Evolutionary conservation across 2,888 invertebrate genomes (phyloP).

Genomic region (Agonopterix arenella): DNA sequence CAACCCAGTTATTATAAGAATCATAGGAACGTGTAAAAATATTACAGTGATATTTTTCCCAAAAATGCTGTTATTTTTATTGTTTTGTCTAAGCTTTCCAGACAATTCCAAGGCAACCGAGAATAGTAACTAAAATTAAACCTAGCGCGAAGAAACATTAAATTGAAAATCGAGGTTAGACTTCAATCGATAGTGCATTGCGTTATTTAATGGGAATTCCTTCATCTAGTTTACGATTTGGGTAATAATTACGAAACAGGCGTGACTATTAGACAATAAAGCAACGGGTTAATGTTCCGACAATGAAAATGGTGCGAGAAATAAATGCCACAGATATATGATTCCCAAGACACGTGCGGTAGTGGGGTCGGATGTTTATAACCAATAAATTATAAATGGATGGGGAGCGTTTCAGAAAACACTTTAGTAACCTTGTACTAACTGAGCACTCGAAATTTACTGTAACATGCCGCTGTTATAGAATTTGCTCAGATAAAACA

Average conservation of each 20-base stretch:
- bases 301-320: constrained; percentile 38
- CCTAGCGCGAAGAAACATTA: neutral
- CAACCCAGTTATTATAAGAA: too few species aligned
- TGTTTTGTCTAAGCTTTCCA: too few species aligned
- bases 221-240: constrained; percentile 40
- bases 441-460: neutral
- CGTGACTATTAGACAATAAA: constrained; percentile 50
- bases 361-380: constrained; percentile 36
- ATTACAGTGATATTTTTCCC: too few species aligned
- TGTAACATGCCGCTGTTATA: too few species aligned
- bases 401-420: constrained; percentile 31
- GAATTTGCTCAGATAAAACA: too few species aligned
- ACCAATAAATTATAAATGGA: constrained; percentile 48
- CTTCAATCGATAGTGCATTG: constrained; percentile 17
- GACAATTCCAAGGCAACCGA: too few species aligned
- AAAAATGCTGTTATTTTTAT: too few species aligned
- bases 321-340: constrained; percentile 41
- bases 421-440: constrained; percentile 9
- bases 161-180: constrained; percentile 4
- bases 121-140: too few species aligned
- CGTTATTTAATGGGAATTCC: constrained; percentile 45
- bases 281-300: constrained; percentile 38
- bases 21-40: too few species aligned
- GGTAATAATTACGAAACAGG: constrained; percentile 45
- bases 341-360: constrained; percentile 39